These are phyloP conservation scores for Lemur catta DNA, from an alignment of 2,797 vertebrate species.

Conservation along the genomic window DNA sequence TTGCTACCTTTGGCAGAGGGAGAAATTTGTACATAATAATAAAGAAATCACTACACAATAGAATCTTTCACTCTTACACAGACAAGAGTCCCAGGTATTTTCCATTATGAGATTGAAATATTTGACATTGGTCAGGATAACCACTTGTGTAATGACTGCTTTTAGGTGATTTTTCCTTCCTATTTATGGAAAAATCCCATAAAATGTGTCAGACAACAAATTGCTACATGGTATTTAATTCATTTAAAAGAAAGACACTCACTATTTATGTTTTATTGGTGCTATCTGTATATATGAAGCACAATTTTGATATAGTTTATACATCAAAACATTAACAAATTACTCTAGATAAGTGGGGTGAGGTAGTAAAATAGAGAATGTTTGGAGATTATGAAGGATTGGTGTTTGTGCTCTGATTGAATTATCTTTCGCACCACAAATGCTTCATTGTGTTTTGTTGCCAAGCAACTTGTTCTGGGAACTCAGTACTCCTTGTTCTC, in stretches of 20 bases:
- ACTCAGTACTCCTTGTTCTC: not conserved
- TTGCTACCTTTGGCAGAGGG: not conserved
- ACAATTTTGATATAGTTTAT: not conserved
- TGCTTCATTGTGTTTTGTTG: not conserved
- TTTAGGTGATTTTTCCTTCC: not conserved
- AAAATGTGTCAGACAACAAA: not conserved
- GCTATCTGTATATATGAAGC: not conserved
- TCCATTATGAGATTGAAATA: not conserved
- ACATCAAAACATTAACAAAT: not conserved
- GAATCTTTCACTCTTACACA: not conserved
- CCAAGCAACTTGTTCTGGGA: not conserved
- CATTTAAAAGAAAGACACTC: not conserved
- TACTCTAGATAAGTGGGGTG: not conserved
- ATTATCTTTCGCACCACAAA: not conserved
- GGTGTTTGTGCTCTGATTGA: not conserved
- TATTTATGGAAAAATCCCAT: not conserved
- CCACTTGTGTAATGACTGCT: not conserved
- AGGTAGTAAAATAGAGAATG: not conserved
- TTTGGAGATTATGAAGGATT: not conserved
- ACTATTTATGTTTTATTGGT: not conserved
- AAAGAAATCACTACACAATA: not conserved
- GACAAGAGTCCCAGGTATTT: not conserved
- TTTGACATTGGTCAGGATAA: not conserved
- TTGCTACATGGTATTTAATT: not conserved
- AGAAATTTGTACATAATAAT: not conserved